phyloP scores from a whole-genome alignment of 2,888 invertebrate species.

The Sesia apiformis region DNA sequence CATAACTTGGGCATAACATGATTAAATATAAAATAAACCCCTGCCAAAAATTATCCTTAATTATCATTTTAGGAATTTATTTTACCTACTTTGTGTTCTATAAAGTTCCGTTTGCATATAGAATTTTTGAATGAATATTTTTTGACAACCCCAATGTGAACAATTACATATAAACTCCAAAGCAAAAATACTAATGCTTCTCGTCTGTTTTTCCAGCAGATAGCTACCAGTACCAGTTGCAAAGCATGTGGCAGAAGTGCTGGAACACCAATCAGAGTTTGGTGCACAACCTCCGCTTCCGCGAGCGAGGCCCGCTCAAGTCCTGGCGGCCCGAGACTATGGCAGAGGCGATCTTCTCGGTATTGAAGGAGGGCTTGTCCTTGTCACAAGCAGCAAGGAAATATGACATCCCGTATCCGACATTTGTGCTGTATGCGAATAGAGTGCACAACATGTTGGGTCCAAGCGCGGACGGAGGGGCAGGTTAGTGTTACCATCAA shows the following conservation, averaged over 20 bases:
- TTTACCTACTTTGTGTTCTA: too few species aligned
- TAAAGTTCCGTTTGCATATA: too few species aligned
- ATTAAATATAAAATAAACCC: too few species aligned
- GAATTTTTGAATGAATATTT: too few species aligned
- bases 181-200: constrained; percentile 20
- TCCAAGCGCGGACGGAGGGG: constrained; percentile 92
- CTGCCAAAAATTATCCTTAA: too few species aligned
- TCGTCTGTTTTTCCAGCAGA: constrained; percentile 79
- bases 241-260: constrained; percentile 97
- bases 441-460: constrained; percentile 95
- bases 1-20: too few species aligned
- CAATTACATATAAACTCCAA: too few species aligned
- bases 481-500: constrained; percentile 75
- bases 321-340: constrained; percentile 96
- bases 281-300: constrained; percentile 92
- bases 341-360: constrained; percentile 95
- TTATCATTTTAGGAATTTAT: too few species aligned
- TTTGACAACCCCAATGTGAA: too few species aligned
- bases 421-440: constrained; percentile 94
- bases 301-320: constrained; percentile 92
- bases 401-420: constrained; percentile 96
- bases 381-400: constrained; percentile 93
- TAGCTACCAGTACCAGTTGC: constrained; percentile 95
- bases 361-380: constrained; percentile 91
- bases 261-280: constrained; percentile 95